Evolutionary conservation across 2,113 vertebrate species (phyloP).

Genomic region (Passer montanus): DNA sequence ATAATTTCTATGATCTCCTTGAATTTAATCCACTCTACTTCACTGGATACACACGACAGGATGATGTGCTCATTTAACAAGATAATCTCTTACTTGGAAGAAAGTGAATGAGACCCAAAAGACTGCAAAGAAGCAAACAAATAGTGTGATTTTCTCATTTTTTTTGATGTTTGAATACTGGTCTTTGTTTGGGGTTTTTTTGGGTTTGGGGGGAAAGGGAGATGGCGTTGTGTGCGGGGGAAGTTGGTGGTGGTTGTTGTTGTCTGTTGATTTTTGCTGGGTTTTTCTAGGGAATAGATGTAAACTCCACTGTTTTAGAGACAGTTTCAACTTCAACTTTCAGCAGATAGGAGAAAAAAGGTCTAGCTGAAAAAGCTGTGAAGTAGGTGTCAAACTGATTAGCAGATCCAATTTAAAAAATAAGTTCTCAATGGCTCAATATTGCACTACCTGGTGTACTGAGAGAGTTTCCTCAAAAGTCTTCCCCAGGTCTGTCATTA

Average conservation of each 20-base stretch:
- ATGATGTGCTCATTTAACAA: neutral
- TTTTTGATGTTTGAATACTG: neutral
- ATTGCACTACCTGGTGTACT: neutral
- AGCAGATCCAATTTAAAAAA: neutral
- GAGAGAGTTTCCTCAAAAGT: neutral
- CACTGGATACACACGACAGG: neutral
- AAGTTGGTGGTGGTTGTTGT: neutral
- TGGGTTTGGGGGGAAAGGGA: neutral
- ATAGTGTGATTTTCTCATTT: neutral
- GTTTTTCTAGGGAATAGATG: neutral
- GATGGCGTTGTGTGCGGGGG: rapidly evolving
- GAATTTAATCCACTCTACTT: neutral
- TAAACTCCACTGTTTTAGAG: neutral
- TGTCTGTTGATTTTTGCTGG: neutral
- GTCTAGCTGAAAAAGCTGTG: neutral
- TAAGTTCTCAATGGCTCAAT: neutral
- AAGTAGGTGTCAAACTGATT: neutral
- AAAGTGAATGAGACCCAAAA: neutral
- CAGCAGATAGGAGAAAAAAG: neutral
- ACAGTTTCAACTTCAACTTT: neutral
- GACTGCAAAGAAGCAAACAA: neutral
- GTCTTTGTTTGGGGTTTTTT: neutral
- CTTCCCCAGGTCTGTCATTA: neutral
- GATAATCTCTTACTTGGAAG: neutral
- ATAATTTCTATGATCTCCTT: neutral